Conservation (phyloP, 2,888 invertebrate genomes). For the Agrotis clavis region DNA sequence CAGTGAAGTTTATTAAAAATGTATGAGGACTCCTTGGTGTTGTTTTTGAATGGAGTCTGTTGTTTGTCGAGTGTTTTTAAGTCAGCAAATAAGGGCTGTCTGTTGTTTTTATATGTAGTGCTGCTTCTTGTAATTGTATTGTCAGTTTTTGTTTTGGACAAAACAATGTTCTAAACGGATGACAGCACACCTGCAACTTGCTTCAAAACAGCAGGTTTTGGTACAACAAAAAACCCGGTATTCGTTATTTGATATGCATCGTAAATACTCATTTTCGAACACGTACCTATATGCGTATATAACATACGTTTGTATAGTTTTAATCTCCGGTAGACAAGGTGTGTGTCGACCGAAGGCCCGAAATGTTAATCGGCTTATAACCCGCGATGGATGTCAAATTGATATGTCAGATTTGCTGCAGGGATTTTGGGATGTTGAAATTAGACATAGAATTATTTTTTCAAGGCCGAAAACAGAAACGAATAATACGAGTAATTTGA, state of each 20-base stretch:
- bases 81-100: slow-evolving; percentile 26
- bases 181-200: slow-evolving; percentile 20
- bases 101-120: slow-evolving; percentile 28
- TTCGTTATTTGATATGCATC: slow-evolving; percentile 55
- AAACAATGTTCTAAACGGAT: slow-evolving; percentile 23
- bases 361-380: slow-evolving; percentile 79
- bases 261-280: slow-evolving; percentile 45
- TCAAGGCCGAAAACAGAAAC: slow-evolving; percentile 36
- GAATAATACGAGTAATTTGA: not conserved
- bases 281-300: no score
- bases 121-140: slow-evolving; percentile 29
- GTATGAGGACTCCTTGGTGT: slow-evolving; percentile 52
- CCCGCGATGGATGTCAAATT: slow-evolving; percentile 73
- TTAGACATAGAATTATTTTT: slow-evolving; percentile 59
- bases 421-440: slow-evolving; percentile 66
- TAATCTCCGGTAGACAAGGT: slow-evolving; percentile 57
- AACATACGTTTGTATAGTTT: slow-evolving; percentile 49
- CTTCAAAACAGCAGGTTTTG: slow-evolving; percentile 35
- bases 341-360: slow-evolving; percentile 56
- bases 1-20: slow-evolving; percentile 60
- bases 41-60: slow-evolving; percentile 33
- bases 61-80: slow-evolving; percentile 38
- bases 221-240: slow-evolving; percentile 33
- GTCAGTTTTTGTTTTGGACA: slow-evolving; percentile 16
- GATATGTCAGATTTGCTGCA: slow-evolving; percentile 74